Conservation (phyloP, 2,113 vertebrate genomes). For the Phoxinus phoxinus region DNA sequence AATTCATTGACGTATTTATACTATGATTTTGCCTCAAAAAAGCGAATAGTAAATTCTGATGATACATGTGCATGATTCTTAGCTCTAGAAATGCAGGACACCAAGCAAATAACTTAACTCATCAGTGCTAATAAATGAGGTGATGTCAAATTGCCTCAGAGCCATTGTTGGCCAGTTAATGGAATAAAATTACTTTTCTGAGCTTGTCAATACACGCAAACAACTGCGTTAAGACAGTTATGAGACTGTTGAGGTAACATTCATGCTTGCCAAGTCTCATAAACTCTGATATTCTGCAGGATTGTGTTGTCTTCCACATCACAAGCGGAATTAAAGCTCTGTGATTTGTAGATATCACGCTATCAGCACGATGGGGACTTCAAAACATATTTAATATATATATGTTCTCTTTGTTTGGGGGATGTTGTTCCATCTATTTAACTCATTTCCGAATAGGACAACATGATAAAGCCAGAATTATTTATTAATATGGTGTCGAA, state of each 20-base stretch:
- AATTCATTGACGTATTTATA: neutral
- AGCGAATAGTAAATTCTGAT: neutral
- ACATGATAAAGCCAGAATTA: neutral
- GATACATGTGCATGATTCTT: neutral
- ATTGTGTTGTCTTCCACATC: neutral
- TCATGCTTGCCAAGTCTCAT: constrained; percentile 1
- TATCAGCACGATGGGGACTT: neutral
- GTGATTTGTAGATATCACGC: neutral
- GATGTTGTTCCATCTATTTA: neutral
- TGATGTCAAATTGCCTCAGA: constrained; percentile 45
- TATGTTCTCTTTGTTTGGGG: neutral
- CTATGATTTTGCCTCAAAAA: neutral
- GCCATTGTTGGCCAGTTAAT: constrained; percentile 47
- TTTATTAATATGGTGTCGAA: constrained; percentile 3
- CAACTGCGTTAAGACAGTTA: constrained; percentile 30
- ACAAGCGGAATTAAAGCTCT: neutral
- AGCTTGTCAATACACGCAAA: constrained; percentile 43
- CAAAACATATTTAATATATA: neutral
- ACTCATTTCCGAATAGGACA: neutral
- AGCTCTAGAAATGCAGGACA: constrained; percentile 29
- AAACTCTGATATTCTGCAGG: constrained; percentile 23
- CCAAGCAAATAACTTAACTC: constrained; percentile 37
- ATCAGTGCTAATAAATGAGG: constrained; percentile 46
- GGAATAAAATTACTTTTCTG: constrained; percentile 39
- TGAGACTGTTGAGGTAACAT: neutral